Conservation (phyloP, 2,113 vertebrate genomes). For the Eubucco bourcierii region DNA sequence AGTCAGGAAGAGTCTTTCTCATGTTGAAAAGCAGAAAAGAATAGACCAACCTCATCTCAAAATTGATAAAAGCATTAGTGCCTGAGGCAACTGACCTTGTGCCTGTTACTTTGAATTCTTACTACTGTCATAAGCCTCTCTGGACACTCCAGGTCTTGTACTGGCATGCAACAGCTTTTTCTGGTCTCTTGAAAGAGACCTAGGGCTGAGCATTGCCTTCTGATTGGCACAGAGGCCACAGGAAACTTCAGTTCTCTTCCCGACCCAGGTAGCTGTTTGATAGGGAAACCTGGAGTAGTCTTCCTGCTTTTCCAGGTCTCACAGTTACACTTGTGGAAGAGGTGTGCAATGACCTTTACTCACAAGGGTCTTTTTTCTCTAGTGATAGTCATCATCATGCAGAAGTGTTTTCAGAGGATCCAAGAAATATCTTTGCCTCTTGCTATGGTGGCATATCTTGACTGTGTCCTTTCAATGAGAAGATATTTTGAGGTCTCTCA, state of each 20-base stretch:
- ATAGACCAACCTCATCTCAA: not conserved
- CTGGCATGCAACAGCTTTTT: not conserved
- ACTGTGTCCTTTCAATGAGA: not conserved
- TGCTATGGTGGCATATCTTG: not conserved
- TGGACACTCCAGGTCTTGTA: not conserved
- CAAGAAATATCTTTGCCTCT: not conserved
- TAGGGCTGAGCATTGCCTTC: accelerated
- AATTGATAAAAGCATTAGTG: not conserved
- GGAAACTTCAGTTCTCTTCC: not conserved
- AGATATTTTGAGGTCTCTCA: not conserved
- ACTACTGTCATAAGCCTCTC: not conserved
- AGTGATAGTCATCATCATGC: not conserved
- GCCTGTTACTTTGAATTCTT: not conserved
- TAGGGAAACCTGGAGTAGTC: not conserved
- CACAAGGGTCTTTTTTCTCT: not conserved
- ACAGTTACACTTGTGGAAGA: not conserved
- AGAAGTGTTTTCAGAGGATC: not conserved
- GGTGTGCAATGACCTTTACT: not conserved
- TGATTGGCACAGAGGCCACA: not conserved
- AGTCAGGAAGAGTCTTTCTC: not conserved
- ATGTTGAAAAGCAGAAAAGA: not conserved
- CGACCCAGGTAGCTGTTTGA: not conserved
- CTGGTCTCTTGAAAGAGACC: not conserved
- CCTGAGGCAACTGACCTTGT: not conserved
- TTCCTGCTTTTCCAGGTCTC: not conserved